Conservation (phyloP, 2,113 vertebrate species). For the Raphicerus campestris region DNA sequence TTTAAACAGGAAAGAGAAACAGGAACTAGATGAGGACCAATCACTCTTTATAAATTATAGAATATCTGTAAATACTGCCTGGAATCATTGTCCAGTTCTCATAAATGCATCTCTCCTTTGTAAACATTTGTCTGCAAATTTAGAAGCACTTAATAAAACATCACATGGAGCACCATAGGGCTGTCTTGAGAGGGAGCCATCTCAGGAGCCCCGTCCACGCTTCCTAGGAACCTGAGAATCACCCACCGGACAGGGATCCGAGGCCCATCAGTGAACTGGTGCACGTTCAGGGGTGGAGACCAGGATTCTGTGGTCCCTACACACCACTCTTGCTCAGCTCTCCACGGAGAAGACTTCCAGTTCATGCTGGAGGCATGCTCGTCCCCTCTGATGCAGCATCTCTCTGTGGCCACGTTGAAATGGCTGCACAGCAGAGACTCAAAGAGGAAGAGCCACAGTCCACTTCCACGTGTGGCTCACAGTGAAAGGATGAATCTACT, state of each 20-base stretch:
- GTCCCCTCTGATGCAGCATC: neutral
- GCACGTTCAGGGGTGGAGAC: accelerated
- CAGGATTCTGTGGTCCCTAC: neutral
- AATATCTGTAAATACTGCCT: conserved; percentile 29
- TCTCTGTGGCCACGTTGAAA: neutral
- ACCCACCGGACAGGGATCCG: neutral
- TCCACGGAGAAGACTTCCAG: neutral
- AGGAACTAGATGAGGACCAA: neutral
- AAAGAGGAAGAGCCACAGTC: neutral
- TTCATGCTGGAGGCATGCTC: neutral
- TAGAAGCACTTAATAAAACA: conserved; percentile 38
- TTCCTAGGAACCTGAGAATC: neutral
- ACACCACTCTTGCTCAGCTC: neutral
- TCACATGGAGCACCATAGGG: neutral
- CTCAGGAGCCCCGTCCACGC: neutral
- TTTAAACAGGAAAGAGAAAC: neutral
- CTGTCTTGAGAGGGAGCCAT: neutral
- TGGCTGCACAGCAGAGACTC: neutral
- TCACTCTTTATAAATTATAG: conserved; percentile 36
- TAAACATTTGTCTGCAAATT: conserved; percentile 47
- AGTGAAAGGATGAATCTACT: neutral
- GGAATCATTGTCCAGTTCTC: conserved; percentile 30
- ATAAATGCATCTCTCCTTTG: conserved; percentile 38
- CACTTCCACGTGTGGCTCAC: neutral
- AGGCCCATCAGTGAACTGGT: neutral